Evolutionary conservation across 2,797 vertebrate species (phyloP), one percentile per base, ranked within the genome.

Genomic region (Periophthalmus magnuspinnatus): DNA sequence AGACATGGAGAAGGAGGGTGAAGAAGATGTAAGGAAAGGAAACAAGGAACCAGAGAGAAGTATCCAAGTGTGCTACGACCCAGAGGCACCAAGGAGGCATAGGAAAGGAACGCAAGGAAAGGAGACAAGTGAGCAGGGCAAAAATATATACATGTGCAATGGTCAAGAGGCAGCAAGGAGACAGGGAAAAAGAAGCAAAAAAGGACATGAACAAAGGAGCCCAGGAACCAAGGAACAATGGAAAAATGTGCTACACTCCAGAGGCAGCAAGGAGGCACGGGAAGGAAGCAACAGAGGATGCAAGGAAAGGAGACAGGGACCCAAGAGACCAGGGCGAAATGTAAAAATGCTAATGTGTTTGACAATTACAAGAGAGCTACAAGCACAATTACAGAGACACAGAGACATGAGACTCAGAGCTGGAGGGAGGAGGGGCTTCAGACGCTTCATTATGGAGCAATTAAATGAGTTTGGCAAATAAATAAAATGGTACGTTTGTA

Each of bases 61-160:
- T 68, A 68, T 56, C 69, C 47, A 68, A 54, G 68, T 57, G 50
- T 60, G 57, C 57, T 47, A 58, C 66, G 67, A n/a, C 36, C 8
- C 36, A 38, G 36, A 38, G 36, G 36, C 7, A 7, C 38, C 38
- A 41, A 13, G 38, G 38, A 28, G 28, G 28, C 28, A 28, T 3
- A 28, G 28, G 28, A 28, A 28, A 28, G 28, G 28, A 28, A 28
- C 28, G 10, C 38, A 36, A 41, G 3, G 11, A 13, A 41, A 41
- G 38, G 38, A 10, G 10, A 11, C 3, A 41, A 41, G 38, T 28
- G n/a, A n/a, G 28, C 28, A 28, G 1, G 28, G 28, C 28, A 28
- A 28, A n/a, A 2, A 48, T 67, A 66, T 55, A 70, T 45, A 67
- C 54, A 67, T 60, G 50, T 58, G 56, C 56, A 45, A 58, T 63